phyloP scores from a whole-genome alignment of 1,140 invertebrate species.

The Bombyx mori region ASM3026992v2 NC_085116.1:9164001-9164500 shows the following conservation, averaged over 20 bases:
- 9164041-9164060: background rate
- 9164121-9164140: conserved; percentile 93
- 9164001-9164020: background rate
- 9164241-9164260: conserved; percentile 76
- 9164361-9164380: conserved; percentile 87
- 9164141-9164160: conserved; percentile 95
- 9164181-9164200: conserved; percentile 69
- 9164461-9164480: background rate
- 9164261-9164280: conserved; percentile 76
- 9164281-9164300: background rate
- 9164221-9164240: conserved; percentile 88
- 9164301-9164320: too few relatives aligned
- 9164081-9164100: conserved; percentile 80
- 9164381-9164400: conserved; percentile 92
- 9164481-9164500: too few relatives aligned
- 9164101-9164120: conserved; percentile 90
- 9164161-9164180: conserved; percentile 92
- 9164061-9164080: background rate
- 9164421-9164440: conserved; percentile 66
- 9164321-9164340: too few relatives aligned
- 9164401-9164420: conserved; percentile 82
- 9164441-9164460: conserved; percentile 46
- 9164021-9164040: background rate
- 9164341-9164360: conserved; percentile 55
- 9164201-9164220: conserved; percentile 68